A percentile compares a stretch with the other conserved stretches of the same genome.
These are phyloP conservation scores for Heliconius charithonia DNA, from an alignment of 2,888 invertebrate genomes.

Conservation along the genomic window DNA sequence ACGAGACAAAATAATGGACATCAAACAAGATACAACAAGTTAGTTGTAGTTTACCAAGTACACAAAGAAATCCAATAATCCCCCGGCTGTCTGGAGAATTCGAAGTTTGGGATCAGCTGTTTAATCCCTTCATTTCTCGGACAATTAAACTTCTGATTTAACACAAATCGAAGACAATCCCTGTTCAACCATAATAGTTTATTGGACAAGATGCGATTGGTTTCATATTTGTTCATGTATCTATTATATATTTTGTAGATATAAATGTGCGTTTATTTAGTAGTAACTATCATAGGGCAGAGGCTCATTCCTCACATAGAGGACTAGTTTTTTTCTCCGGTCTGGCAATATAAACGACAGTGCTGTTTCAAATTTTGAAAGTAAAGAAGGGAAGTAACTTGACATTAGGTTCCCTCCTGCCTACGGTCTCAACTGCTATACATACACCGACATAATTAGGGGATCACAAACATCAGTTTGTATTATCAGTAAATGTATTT, in stretches of 20 bases:
- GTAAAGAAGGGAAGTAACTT: no score
- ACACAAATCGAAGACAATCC: slow-evolving; percentile 70
- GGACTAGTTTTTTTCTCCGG: no score
- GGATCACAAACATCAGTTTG: no score
- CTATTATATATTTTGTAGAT: background rate
- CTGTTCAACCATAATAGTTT: slow-evolving; percentile 50
- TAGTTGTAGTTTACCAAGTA: slow-evolving; percentile 42
- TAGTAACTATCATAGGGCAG: background rate
- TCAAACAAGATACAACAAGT: slow-evolving; percentile 22
- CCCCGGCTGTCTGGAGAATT: slow-evolving; percentile 45
- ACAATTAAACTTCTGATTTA: slow-evolving; percentile 80
- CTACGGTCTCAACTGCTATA: no score
- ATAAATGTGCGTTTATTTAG: background rate
- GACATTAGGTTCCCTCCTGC: no score
- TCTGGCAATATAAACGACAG: no score
- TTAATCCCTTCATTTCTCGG: slow-evolving; percentile 81
- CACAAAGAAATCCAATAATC: slow-evolving; percentile 49
- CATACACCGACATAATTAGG: no score
- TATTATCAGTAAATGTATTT: no score
- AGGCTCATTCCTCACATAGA: background rate
- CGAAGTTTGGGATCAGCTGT: slow-evolving; percentile 58
- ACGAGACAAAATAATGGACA: background rate
- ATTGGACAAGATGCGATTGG: slow-evolving; percentile 47
- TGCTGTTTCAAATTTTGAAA: no score
- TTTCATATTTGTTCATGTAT: slow-evolving; percentile 46